phyloP scores from a whole-genome alignment of 2,113 vertebrate genomes.

The Chitala chitala region DNA sequence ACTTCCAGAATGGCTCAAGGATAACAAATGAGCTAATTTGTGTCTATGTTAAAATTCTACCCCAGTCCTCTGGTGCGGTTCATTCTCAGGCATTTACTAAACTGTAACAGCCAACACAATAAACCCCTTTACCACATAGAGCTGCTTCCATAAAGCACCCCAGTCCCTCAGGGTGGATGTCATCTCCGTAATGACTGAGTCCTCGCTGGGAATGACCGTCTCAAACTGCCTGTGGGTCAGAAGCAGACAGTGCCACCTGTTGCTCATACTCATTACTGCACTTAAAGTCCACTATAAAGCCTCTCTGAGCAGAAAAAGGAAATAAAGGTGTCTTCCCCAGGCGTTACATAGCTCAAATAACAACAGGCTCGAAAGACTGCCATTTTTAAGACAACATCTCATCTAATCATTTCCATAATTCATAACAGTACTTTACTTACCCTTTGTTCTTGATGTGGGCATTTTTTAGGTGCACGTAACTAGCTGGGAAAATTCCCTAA shows the following conservation, averaged over 20 bases:
- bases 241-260: not conserved
- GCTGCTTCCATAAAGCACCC: constrained; percentile 97
- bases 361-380: too few species aligned
- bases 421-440: constrained; percentile 56
- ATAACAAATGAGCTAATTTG: not conserved
- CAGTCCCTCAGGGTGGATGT: constrained; percentile 93
- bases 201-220: constrained; percentile 90
- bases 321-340: too few species aligned
- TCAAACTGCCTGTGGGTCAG: constrained; percentile 84
- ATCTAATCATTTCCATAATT: not conserved
- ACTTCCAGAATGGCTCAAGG: too few species aligned
- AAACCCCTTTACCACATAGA: constrained; percentile 80
- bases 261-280: too few species aligned
- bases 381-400: too few species aligned
- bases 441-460: constrained; percentile 97
- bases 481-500: constrained; percentile 93
- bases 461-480: constrained; percentile 92
- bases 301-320: too few species aligned
- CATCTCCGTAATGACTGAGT: constrained; percentile 98
- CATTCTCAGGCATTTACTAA: too few species aligned
- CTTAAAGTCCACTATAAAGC: too few species aligned
- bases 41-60: not conserved
- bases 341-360: too few species aligned
- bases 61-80: too few species aligned
- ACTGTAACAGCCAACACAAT: not conserved